Evolutionary conservation across 2,888 invertebrate species (phyloP).

Genomic region (Caenorhabditis panamensis): DNA sequence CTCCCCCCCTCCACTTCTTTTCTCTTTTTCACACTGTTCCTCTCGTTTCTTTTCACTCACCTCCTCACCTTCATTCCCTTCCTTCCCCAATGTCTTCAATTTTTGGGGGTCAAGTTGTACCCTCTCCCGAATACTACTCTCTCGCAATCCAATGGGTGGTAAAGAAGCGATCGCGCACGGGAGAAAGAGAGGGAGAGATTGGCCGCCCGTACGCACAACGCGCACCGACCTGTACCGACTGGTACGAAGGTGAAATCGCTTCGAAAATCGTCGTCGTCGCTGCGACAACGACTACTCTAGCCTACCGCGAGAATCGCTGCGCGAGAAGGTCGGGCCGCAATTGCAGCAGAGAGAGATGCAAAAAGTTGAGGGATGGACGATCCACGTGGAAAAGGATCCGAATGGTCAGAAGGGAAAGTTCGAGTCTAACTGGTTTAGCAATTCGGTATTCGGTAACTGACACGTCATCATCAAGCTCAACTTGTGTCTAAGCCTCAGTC

Average conservation of each 20-base stretch:
- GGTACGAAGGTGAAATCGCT: constrained; percentile 62
- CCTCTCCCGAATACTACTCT: constrained; percentile 27
- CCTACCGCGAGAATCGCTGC: background rate
- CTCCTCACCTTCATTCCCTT: constrained; percentile 3
- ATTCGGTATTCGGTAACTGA: too few relatives aligned
- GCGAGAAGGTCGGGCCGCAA: constrained; percentile 38
- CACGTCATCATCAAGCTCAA: too few relatives aligned
- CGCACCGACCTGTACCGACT: constrained; percentile 58
- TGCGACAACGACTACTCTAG: constrained; percentile 25
- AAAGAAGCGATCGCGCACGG: constrained; percentile 18
- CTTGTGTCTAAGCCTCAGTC: too few relatives aligned
- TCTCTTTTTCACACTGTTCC: constrained; percentile 9
- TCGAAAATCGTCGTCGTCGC: constrained; percentile 18
- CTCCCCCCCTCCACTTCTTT: too few relatives aligned
- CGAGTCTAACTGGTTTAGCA: too few relatives aligned
- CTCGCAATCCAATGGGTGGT: constrained; percentile 40
- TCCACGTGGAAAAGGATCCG: background rate
- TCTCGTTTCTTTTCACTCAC: constrained; percentile 35
- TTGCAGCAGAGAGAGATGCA: constrained; percentile 13
- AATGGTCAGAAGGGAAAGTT: background rate
- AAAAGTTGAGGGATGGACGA: constrained; percentile 6
- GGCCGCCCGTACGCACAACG: background rate
- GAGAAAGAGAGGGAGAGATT: too few relatives aligned
- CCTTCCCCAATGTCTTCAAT: constrained; percentile 24
- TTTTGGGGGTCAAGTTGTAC: constrained; percentile 61